Percentiles rank a stretch among this genome's conserved stretches.
phyloP scores from a whole-genome alignment of 2,888 invertebrate species.

The Leucophenga montana region DNA sequence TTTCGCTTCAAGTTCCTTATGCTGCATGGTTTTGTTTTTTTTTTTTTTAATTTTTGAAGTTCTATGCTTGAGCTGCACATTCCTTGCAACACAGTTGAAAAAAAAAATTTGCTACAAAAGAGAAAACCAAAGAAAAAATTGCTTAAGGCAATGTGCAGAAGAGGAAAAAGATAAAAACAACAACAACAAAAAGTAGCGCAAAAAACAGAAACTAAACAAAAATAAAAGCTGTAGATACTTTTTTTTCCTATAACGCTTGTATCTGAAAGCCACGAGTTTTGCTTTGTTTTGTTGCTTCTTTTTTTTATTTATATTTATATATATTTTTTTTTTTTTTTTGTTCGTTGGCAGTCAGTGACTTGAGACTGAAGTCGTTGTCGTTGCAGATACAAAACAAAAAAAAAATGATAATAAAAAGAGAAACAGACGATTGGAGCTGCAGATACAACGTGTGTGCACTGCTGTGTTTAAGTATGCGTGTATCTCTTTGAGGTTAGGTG shows the following conservation, averaged over 20 bases:
- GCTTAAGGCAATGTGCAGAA: neutral
- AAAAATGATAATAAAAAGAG: neutral
- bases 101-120: conserved; percentile 4
- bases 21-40: neutral
- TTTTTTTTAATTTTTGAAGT: neutral
- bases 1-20: no score
- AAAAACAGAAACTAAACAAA: conserved; percentile 28
- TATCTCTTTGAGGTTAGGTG: neutral
- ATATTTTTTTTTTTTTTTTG: neutral
- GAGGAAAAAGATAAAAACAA: no score
- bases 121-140: neutral
- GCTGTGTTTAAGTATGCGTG: neutral
- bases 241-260: neutral
- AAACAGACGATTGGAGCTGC: neutral
- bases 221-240: conserved; percentile 39
- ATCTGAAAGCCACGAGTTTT: conserved; percentile 7
- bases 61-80: neutral
- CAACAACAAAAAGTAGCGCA: no score
- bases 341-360: conserved; percentile 15
- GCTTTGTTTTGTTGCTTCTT: neutral
- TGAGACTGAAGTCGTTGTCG: neutral
- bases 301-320: conserved; percentile 3
- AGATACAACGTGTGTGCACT: neutral
- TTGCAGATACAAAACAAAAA: conserved; percentile 7
- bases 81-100: neutral